phyloP scores from a whole-genome alignment of 2,888 invertebrate genomes.

The Hydriomena furcata region DNA sequence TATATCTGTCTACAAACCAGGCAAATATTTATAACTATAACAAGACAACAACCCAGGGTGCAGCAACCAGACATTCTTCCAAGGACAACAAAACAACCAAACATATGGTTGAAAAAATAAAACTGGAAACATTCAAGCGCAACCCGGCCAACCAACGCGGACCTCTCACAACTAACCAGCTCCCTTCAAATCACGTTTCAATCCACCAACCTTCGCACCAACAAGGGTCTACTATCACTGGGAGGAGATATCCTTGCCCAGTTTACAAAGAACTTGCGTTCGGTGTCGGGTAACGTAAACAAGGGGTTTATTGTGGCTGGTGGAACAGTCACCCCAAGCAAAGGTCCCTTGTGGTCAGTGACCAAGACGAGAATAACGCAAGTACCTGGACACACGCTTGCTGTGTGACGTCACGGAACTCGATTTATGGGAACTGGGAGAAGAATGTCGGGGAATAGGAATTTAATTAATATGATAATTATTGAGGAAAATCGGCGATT shows the following conservation, averaged over 20 bases:
- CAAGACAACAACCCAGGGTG: constrained; percentile 60
- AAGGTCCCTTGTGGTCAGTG: constrained; percentile 79
- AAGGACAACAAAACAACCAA: constrained; percentile 79
- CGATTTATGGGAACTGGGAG: constrained; percentile 46
- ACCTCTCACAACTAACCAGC: constrained; percentile 51
- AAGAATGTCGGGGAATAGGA: constrained; percentile 32
- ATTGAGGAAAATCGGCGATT: constrained; percentile 23
- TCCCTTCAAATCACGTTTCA: constrained; percentile 58
- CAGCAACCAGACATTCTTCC: constrained; percentile 73
- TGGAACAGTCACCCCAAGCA: constrained; percentile 77
- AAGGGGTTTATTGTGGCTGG: constrained; percentile 53
- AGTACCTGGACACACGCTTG: constrained; percentile 63
- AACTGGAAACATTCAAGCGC: constrained; percentile 55
- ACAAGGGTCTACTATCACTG: constrained; percentile 51
- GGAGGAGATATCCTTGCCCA: constrained; percentile 38
- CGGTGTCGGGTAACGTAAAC: constrained; percentile 31
- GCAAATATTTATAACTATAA: constrained; percentile 68
- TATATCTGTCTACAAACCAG: constrained; percentile 10
- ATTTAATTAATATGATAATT: constrained; percentile 26
- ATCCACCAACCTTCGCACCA: constrained; percentile 50
- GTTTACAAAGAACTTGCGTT: constrained; percentile 27
- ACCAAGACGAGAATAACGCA: constrained; percentile 74
- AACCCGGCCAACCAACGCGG: constrained; percentile 51
- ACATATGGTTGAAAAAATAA: constrained; percentile 76
- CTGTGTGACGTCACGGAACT: constrained; percentile 62